Evolutionary conservation across 2,797 vertebrate genomes (phyloP), one percentile per base, ranked within the genome.

Genomic region (Cheirogaleus major): DNA sequence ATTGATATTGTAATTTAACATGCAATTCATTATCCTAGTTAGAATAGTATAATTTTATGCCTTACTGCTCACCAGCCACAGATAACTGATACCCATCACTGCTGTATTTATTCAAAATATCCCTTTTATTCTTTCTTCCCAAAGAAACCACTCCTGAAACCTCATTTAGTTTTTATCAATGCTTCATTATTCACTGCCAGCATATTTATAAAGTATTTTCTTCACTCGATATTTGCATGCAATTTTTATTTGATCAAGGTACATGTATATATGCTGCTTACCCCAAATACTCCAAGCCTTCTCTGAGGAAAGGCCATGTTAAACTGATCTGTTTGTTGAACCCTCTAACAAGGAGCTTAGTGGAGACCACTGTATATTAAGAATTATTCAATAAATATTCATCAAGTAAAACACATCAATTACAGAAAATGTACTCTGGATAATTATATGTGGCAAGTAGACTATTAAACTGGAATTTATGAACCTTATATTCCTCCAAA

Each of bases 381-480:
- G 20, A 18, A 84, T 61, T 91, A 76, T 17, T 38, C 52, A 80
- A 84, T 80, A 92, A 84, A 93, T 92, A 92, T 70, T 80, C 52
- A 90, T 55, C 70, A 92, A 84, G 86, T 81, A 92, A 94, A 93
- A 83, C 5, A 81, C 7, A 65, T 57, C n/a, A 92, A 30, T 83
- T 92, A 84, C 52, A 69, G 50, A 91, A 73, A 88, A 63, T 69
- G 72, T 70, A 78, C 73, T 94, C 18, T 83, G 30, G 22, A 69
- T 91, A 91, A 97, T 82, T 92, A 90, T 18, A 69, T 41, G 27
- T 52, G 38, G 20, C 25, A 93, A 79, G 43, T 32, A 91, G 63
- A 69, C 55, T 91, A 38, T 73, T 92, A 73, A 87, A 81, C 7
- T 61, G 86, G 57, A 35, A 90, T 84, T 89, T 82, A 80, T 81